Base-by-base conservation (phyloP, 2,888 invertebrate species). In the Globia sparganii region DNA sequence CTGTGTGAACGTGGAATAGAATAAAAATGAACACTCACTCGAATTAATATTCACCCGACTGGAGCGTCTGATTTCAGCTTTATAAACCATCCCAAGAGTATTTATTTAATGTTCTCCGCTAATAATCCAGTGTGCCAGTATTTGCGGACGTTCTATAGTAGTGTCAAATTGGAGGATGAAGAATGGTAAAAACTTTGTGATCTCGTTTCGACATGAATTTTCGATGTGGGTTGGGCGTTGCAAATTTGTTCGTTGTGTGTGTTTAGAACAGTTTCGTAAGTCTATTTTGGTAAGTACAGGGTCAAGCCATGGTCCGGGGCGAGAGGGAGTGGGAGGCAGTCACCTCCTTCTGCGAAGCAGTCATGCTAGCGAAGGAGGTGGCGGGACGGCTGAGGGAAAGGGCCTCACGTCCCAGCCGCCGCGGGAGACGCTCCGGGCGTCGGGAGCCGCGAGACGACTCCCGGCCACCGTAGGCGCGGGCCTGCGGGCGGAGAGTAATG, bases 61-160 rank as follows among this genome's bases (percentile, higher is more conserved):
- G 25, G 11, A 11, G 18, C 11, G 2, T 25, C 18, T 34, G 25
- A 18, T 2, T 18, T 3, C 25, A 46, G 34, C n/a, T 78, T 80
- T 81, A 78, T 85, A 80, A 81, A 83, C 77, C 72, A 25, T 59
- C 72, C 69, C 73, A 64, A 11, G 70, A 83, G 74, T 46, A 70
- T 79, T 81, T 66, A 15, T 65, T 49, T 74, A 78, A 80, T 77
- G 78, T 82, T 79, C 34, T 69, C 43, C 37, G 64, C 58, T 79
- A 77, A 75, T 86, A 80, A 80, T 76, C 64, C 62, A 72, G 59
- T 69, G 43, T 76, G 65, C n/a, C 11, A 46, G 28, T 72, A 59
- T 65, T 72, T 75, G 72, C 25, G 66, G 71, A 8, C 9, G 9
- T 80, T 84, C 62, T 77, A 59, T 34, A 43, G 37, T 65, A 73